Percentiles rank a stretch among this genome's conserved stretches.
phyloP scores from a whole-genome alignment of 2,113 vertebrate genomes.

The Laticauda colubrina region DNA sequence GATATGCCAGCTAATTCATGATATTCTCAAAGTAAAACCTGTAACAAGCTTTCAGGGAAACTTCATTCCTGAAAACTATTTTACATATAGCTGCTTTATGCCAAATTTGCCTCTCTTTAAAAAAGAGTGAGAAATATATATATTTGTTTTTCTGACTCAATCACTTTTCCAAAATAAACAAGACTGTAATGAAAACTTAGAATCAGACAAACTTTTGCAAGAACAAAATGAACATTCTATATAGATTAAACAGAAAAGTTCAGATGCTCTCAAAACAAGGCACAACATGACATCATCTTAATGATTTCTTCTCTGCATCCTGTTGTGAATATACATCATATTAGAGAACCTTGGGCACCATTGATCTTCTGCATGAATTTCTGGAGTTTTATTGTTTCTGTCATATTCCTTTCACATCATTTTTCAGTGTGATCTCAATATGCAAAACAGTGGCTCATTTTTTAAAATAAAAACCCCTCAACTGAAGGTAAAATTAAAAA shows the following conservation, averaged over 20 bases:
- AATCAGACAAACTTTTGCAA: neutral
- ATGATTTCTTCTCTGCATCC: conserved; percentile 14
- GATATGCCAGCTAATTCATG: neutral
- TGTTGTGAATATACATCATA: conserved; percentile 10
- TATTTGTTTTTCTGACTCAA: neutral
- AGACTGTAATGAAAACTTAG: neutral
- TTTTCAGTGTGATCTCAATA: conserved; percentile 15
- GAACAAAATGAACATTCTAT: neutral
- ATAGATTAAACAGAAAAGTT: conserved; percentile 11
- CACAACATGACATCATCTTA: conserved; percentile 13
- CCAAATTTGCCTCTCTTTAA: neutral
- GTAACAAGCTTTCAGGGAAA: neutral
- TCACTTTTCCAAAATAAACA: neutral
- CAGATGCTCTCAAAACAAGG: conserved; percentile 19
- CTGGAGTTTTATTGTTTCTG: conserved; percentile 7
- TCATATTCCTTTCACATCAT: conserved; percentile 8
- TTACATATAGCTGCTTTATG: neutral
- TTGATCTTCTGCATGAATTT: conserved; percentile 6
- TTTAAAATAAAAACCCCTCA: neutral
- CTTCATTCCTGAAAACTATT: neutral
- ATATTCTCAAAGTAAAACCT: neutral
- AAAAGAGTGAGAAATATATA: neutral
- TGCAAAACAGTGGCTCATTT: neutral
- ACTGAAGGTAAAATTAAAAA: conserved; percentile 1
- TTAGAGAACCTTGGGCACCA: neutral